A percentile compares a stretch with the other conserved stretches of the same genome.
phyloP scores from a whole-genome alignment of 1,140 invertebrate species.

The Zaprionus inermis region DNA sequence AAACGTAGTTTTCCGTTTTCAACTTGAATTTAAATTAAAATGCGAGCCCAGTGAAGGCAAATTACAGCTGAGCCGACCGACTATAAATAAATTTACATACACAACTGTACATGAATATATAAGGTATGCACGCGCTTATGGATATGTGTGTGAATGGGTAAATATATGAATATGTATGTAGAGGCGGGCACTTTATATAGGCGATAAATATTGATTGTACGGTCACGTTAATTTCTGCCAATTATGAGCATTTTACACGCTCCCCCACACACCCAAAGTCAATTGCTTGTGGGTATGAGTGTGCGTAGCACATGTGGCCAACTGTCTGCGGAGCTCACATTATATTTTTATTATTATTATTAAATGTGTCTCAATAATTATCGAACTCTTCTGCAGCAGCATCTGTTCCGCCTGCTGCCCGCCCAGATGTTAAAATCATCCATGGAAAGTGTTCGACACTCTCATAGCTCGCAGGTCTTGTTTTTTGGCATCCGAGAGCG shows the following conservation, averaged over 20 bases:
- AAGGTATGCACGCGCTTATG: not conserved
- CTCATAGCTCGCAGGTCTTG: not conserved
- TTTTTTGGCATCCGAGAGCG: not conserved
- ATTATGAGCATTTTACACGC: conserved; percentile 65
- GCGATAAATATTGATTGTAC: conserved; percentile 76
- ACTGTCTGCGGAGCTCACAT: conserved; percentile 40
- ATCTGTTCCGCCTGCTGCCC: conserved; percentile 23
- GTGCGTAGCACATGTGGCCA: conserved; percentile 16
- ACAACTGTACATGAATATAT: conserved; percentile 17
- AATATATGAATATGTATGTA: conserved; percentile 16
- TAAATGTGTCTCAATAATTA: conserved; percentile 75
- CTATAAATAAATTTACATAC: conserved; percentile 44
- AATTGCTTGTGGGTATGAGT: not conserved
- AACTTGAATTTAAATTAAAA: conserved; percentile 81
- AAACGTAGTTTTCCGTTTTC: conserved; percentile 57
- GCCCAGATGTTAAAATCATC: conserved; percentile 53
- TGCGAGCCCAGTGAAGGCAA: conserved; percentile 64
- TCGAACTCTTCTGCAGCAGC: conserved; percentile 45
- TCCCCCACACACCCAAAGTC: conserved; percentile 2
- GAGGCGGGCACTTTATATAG: conserved; percentile 44
- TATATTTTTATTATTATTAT: conserved; percentile 79
- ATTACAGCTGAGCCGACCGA: conserved; percentile 52
- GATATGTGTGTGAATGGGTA: conserved; percentile 31
- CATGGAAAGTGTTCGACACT: conserved; percentile 23
- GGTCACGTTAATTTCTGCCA: conserved; percentile 76